phyloP scores from a whole-genome alignment of 2,113 vertebrate genomes.

The Calyptommatus sinebrachiatus region DNA sequence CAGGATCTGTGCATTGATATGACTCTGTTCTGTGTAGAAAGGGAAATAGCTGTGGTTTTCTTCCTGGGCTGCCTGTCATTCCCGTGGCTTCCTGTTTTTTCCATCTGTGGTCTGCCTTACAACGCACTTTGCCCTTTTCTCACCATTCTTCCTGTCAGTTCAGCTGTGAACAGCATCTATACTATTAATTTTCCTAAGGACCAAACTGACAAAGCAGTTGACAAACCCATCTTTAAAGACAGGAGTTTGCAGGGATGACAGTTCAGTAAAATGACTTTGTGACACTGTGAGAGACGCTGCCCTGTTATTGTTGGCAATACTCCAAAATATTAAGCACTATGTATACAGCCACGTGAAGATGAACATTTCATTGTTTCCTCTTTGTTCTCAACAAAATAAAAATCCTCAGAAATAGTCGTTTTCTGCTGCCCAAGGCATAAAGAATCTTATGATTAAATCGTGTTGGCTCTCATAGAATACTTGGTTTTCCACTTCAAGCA shows the following conservation, averaged over 20 bases:
- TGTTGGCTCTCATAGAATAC: not conserved
- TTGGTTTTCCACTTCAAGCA: not conserved
- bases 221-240: not conserved
- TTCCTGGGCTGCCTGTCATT: not conserved
- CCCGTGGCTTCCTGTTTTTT: constrained; percentile 46
- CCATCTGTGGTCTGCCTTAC: not conserved
- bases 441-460: not conserved
- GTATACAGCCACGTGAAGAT: too few relatives aligned
- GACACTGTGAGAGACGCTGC: too few relatives aligned
- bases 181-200: not conserved
- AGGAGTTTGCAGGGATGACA: too few relatives aligned
- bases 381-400: too few relatives aligned
- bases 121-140: constrained; percentile 6
- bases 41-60: constrained; percentile 3
- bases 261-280: too few relatives aligned
- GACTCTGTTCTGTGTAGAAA: not conserved
- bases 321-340: too few relatives aligned
- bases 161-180: not conserved
- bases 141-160: constrained; percentile 16
- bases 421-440: too few relatives aligned
- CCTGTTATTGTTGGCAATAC: too few relatives aligned
- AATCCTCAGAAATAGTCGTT: too few relatives aligned
- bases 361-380: too few relatives aligned
- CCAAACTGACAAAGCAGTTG: not conserved
- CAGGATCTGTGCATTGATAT: not conserved